These are phyloP conservation scores for Strongylocentrotus purpuratus DNA, from an alignment of 35 echinoderm and acorn worm species.

Conservation along the genomic window DNA sequence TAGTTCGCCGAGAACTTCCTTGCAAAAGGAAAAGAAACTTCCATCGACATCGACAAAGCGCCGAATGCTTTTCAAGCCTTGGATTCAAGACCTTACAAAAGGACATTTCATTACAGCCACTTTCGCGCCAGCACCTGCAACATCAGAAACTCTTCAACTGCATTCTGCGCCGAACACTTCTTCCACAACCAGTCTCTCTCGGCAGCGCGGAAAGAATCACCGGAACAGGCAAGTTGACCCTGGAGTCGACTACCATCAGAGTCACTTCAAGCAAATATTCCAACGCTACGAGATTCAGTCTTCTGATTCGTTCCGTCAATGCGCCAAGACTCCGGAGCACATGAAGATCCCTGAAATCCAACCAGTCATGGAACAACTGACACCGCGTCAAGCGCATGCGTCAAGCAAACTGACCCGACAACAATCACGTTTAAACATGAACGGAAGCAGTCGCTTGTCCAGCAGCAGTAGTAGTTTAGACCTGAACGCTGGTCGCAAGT, in stretches of 20 bases:
- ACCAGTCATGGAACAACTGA: not conserved
- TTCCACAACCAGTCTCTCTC: conserved; percentile 61
- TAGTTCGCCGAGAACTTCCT: not conserved
- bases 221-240: conserved; percentile 17
- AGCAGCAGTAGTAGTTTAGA: conserved; percentile 44
- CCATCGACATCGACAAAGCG: conserved; percentile 27
- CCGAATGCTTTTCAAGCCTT: conserved; percentile 20
- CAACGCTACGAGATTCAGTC: conserved; percentile 70
- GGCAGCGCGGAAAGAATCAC: conserved; percentile 14
- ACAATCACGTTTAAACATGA: conserved; percentile 38
- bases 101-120: not conserved
- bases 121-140: not conserved
- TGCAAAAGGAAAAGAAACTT: not conserved
- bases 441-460: conserved; percentile 26
- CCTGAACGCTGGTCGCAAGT: not conserved
- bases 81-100: conserved; percentile 32
- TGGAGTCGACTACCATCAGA: conserved; percentile 25
- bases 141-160: not conserved
- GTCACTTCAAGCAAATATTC: conserved; percentile 69
- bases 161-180: not conserved
- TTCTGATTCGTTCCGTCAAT: conserved; percentile 55
- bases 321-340: conserved; percentile 45
- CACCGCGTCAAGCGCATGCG: not conserved
- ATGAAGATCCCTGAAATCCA: not conserved
- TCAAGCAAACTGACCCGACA: conserved; percentile 21